Evolutionary conservation across 2,888 invertebrate genomes (phyloP).

Genomic region (Caradrina clavipalpis): DNA sequence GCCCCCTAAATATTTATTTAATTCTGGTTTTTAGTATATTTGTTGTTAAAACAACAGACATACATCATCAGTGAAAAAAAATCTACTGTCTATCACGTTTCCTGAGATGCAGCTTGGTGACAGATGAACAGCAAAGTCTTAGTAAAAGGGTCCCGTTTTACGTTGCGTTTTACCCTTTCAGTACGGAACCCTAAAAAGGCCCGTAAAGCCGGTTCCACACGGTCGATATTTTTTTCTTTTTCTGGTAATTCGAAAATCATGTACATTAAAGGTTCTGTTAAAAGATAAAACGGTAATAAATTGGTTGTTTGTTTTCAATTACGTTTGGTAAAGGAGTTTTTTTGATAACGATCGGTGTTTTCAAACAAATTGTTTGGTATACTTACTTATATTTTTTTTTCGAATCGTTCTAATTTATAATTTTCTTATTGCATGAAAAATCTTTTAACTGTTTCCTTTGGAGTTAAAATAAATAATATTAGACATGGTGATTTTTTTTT

Average conservation of each 20-base stretch:
- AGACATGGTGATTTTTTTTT: too few relatives aligned
- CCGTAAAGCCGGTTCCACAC: slow-evolving; percentile 25
- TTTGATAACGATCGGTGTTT: slow-evolving; percentile 34
- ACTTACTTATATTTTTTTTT: slow-evolving; percentile 13
- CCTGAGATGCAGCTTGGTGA: too few relatives aligned
- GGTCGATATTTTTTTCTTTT: slow-evolving; percentile 22
- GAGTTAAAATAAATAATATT: not conserved
- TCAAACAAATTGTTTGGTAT: not conserved
- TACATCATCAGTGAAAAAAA: too few relatives aligned
- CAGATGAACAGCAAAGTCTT: too few relatives aligned
- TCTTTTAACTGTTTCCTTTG: slow-evolving; percentile 4
- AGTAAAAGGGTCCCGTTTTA: too few relatives aligned
- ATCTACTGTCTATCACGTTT: too few relatives aligned
- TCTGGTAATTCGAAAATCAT: slow-evolving; percentile 30
- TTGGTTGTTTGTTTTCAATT: slow-evolving; percentile 55
- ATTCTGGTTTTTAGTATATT: too few relatives aligned
- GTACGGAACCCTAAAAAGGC: too few relatives aligned
- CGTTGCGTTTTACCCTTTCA: too few relatives aligned
- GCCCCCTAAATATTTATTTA: too few relatives aligned
- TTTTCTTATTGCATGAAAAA: slow-evolving; percentile 18
- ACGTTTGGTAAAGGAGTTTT: slow-evolving; percentile 36
- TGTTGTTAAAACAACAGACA: too few relatives aligned
- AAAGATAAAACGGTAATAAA: slow-evolving; percentile 46
- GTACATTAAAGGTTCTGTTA: slow-evolving; percentile 10
- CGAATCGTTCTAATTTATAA: slow-evolving; percentile 11